phyloP scores from a whole-genome alignment of 2,113 vertebrate species.

The Turnix velox region DNA sequence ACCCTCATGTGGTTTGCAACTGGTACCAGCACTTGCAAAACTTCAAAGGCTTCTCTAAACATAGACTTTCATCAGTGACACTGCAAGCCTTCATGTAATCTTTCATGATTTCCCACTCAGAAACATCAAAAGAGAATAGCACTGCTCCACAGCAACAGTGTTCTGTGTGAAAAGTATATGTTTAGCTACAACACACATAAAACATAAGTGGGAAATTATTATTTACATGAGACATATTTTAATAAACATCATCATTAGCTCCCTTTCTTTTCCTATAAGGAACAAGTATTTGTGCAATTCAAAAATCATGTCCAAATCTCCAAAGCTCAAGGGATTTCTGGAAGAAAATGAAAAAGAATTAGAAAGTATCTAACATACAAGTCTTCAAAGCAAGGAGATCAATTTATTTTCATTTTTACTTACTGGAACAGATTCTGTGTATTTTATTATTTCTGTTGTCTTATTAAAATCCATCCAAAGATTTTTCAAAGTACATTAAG shows the following conservation, averaged over 20 bases:
- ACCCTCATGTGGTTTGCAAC: conserved; percentile 54
- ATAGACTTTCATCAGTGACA: conserved; percentile 70
- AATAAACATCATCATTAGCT: conserved; percentile 67
- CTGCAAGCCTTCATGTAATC: conserved; percentile 63
- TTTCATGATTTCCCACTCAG: conserved; percentile 69
- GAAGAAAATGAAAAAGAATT: conserved; percentile 79
- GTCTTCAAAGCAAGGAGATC: conserved; percentile 72
- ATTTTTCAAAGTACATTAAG: conserved; percentile 82
- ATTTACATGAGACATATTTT: conserved; percentile 65
- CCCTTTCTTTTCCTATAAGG: conserved; percentile 42
- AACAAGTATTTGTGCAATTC: conserved; percentile 37
- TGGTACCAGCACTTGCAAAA: conserved; percentile 54
- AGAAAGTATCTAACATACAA: conserved; percentile 53
- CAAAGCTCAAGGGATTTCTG: conserved; percentile 68
- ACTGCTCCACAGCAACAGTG: conserved; percentile 45
- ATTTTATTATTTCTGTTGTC: conserved; percentile 69
- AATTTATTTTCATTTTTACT: conserved; percentile 73
- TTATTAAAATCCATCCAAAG: conserved; percentile 75
- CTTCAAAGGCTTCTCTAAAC: conserved; percentile 74
- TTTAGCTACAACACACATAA: conserved; percentile 35
- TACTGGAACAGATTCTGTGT: conserved; percentile 69
- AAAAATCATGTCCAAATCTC: conserved; percentile 68
- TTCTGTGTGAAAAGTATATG: conserved; percentile 32
- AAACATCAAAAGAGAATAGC: conserved; percentile 73
- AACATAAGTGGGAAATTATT: conserved; percentile 55